These are phyloP conservation scores for Pristionchus fissidentatus DNA, from an alignment of 2,888 invertebrate species.

Conservation along the genomic window DNA sequence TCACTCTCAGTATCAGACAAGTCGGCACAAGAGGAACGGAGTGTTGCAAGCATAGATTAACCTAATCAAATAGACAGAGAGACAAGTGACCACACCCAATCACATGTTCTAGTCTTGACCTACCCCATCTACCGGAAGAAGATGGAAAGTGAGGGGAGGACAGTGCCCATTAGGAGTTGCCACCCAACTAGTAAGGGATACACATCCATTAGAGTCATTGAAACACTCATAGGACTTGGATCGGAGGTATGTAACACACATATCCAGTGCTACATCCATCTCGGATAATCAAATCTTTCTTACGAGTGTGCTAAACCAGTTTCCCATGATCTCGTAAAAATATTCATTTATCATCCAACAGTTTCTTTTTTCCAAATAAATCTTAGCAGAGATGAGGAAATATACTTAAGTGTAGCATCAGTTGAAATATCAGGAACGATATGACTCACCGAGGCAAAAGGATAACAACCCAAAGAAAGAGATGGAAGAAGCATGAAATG, in stretches of 20 bases:
- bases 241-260: too few relatives aligned
- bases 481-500: neutral
- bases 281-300: neutral
- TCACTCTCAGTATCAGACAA: slow-evolving; percentile 43
- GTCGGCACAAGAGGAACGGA: slow-evolving; percentile 35
- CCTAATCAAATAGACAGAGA: slow-evolving; percentile 10
- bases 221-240: neutral
- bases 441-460: slow-evolving; percentile 26
- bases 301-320: neutral
- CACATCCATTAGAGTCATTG: slow-evolving; percentile 1
- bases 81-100: slow-evolving; percentile 23
- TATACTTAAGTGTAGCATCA: slow-evolving; percentile 20
- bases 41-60: slow-evolving; percentile 37
- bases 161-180: slow-evolving; percentile 16
- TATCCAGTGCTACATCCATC: neutral
- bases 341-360: slow-evolving; percentile 6
- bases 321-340: neutral
- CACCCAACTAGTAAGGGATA: slow-evolving; percentile 38
- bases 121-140: slow-evolving; percentile 37
- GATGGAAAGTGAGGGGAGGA: neutral
- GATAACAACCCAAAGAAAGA: slow-evolving; percentile 43
- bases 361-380: neutral
- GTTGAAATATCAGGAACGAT: slow-evolving; percentile 21
- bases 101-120: slow-evolving; percentile 17
- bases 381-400: neutral